Conservation (phyloP, 2,797 vertebrate species). For the Xiphophorus birchmanni region DNA sequence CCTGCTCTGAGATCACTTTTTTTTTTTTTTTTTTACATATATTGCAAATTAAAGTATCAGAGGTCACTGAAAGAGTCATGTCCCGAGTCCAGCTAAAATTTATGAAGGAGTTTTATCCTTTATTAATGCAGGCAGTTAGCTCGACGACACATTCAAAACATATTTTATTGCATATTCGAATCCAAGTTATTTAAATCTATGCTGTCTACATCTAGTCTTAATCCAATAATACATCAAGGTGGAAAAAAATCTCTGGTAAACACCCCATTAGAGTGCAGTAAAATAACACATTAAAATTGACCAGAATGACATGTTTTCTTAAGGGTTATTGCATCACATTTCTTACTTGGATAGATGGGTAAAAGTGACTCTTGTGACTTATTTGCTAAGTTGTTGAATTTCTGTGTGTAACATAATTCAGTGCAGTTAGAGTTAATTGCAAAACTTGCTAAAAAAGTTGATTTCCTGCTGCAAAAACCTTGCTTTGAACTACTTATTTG, state of each 20-base stretch:
- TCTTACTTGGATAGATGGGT: neutral
- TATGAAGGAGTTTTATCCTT: neutral
- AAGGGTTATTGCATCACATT: neutral
- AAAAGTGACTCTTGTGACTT: neutral
- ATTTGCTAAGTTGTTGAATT: neutral
- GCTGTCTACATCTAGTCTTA: neutral
- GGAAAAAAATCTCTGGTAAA: neutral
- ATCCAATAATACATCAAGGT: neutral
- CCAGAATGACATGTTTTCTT: neutral
- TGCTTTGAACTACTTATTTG: neutral
- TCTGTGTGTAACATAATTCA: neutral
- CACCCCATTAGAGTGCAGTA: neutral
- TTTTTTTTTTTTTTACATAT: neutral
- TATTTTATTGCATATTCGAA: neutral
- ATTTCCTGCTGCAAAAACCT: neutral
- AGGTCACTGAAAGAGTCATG: neutral
- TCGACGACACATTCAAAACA: neutral
- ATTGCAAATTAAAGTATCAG: neutral
- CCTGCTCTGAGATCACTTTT: neutral
- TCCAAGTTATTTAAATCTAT: neutral
- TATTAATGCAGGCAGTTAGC: neutral
- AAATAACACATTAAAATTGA: neutral
- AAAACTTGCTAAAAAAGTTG: neutral
- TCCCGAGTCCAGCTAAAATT: neutral
- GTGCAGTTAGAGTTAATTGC: neutral